Conservation (phyloP, 2,797 vertebrate genomes). For the Rhabdophis nuchalis region DNA sequence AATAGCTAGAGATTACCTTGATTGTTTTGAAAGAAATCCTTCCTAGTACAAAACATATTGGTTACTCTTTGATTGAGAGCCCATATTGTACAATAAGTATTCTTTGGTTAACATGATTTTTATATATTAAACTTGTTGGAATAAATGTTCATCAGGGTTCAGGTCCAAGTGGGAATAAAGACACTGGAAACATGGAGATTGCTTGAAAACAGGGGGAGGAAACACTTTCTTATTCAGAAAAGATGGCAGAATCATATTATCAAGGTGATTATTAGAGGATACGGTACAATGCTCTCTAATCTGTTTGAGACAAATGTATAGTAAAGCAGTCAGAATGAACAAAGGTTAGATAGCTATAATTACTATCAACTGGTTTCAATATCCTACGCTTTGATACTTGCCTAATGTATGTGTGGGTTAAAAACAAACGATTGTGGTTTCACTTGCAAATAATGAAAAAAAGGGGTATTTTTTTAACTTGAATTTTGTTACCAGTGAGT, state of each 20-base stretch:
- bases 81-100: neutral
- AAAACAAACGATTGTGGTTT: neutral
- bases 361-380: constrained; percentile 47
- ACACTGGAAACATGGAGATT: too few species aligned
- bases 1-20: neutral
- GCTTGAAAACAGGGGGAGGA: too few species aligned
- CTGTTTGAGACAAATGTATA: constrained; percentile 40
- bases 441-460: neutral
- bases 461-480: neutral
- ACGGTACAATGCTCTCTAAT: constrained; percentile 22
- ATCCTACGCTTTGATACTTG: constrained; percentile 33
- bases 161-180: too few species aligned
- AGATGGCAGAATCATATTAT: neutral
- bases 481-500: constrained; percentile 23
- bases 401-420: neutral
- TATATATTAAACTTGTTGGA: too few species aligned
- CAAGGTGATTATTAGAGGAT: neutral
- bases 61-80: neutral
- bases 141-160: too few species aligned
- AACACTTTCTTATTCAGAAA: constrained; percentile 18
- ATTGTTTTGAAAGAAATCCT: neutral
- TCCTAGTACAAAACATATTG: neutral
- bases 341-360: constrained; percentile 56
- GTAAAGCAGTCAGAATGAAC: constrained; percentile 32
- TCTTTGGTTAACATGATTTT: neutral